These are phyloP conservation scores for Fukomys damarensis DNA, from an alignment of 2,113 vertebrate species.

Conservation along the genomic window DNA sequence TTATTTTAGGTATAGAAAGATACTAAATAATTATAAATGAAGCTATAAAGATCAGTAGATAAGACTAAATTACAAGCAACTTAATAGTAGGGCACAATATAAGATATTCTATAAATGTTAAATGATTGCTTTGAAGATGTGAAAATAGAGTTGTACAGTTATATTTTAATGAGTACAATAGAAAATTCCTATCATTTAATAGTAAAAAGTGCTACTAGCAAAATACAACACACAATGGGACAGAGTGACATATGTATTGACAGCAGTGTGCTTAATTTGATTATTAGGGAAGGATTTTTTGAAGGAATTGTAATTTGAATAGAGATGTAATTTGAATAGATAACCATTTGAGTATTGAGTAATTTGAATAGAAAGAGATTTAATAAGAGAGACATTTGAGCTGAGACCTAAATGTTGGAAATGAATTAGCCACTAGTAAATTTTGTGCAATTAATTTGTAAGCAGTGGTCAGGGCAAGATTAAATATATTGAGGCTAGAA, in stretches of 20 bases:
- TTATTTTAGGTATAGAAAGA: not conserved
- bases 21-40: not conserved
- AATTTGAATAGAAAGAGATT: no score
- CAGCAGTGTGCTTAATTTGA: not conserved
- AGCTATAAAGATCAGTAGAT: not conserved
- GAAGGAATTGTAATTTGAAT: conserved; percentile 5
- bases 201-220: not conserved
- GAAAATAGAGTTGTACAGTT: not conserved
- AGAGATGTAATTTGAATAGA: not conserved
- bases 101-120: not conserved
- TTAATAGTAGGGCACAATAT: not conserved
- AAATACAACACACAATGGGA: not conserved
- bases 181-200: not conserved
- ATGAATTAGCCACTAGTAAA: conserved; percentile 1
- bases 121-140: not conserved
- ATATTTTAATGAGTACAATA: conserved; percentile 42
- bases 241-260: conserved; percentile 31
- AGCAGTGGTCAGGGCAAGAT: not conserved
- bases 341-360: no score
- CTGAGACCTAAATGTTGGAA: not conserved
- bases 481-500: not conserved
- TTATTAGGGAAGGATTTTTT: not conserved
- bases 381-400: not conserved
- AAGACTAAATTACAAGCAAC: not conserved
- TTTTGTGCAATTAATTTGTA: not conserved